Percentiles rank a stretch among this genome's conserved stretches.
These are phyloP conservation scores for Alethe castanea DNA, from an alignment of 2,113 vertebrate genomes.

Conservation along the genomic window DNA sequence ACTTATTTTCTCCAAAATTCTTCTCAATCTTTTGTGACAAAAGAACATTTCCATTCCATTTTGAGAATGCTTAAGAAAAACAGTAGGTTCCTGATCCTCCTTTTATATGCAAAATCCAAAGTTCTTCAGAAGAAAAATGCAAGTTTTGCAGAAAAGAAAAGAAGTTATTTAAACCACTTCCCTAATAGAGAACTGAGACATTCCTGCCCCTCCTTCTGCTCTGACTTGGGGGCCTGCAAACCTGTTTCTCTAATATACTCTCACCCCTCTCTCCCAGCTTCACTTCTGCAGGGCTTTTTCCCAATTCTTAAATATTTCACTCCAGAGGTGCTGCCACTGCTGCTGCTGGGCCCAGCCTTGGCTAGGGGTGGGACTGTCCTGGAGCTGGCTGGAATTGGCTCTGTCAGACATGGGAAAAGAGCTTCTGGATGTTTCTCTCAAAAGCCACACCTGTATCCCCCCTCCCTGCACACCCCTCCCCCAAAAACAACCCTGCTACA, in stretches of 20 bases:
- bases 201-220: not conserved
- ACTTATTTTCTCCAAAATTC: not conserved
- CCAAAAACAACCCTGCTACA: not conserved
- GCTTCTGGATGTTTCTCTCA: not conserved
- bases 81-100: not conserved
- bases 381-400: not conserved
- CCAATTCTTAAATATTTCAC: not conserved
- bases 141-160: not conserved
- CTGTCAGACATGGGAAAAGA: not conserved
- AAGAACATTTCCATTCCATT: not conserved
- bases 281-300: not conserved
- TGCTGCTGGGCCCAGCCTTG: not conserved
- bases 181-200: not conserved
- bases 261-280: not conserved
- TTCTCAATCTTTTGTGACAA: not conserved
- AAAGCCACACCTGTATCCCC: not conserved
- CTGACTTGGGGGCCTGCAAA: not conserved
- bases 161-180: not conserved
- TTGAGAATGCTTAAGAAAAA: not conserved
- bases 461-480: no score
- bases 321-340: not conserved
- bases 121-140: not conserved
- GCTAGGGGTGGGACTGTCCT: not conserved
- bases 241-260: not conserved
- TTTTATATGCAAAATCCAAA: not conserved